Evolutionary conservation across 1,140 invertebrate genomes (phyloP).

Genomic region (Cephus cinctus): DNA sequence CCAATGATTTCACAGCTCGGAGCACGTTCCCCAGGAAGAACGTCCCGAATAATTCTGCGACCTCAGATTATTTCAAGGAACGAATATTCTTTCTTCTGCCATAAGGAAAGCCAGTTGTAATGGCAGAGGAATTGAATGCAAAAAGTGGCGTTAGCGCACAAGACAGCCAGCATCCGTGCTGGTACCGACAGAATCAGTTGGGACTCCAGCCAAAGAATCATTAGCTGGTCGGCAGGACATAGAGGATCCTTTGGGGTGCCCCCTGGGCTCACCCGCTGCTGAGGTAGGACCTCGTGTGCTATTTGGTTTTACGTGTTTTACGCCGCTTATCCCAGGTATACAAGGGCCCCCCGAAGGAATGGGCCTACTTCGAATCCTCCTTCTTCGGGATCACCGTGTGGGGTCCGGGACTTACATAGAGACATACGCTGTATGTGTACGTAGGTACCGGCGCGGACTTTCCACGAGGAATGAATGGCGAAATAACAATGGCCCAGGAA

Average conservation of each 20-base stretch:
- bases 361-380: slow-evolving; percentile 1
- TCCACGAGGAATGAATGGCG: slow-evolving; percentile 36
- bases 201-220: too few species aligned
- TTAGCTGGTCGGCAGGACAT: too few species aligned
- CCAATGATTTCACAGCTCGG: slow-evolving; percentile 27
- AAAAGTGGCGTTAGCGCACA: too few species aligned
- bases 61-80: background rate
- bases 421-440: background rate
- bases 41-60: background rate
- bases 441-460: slow-evolving; percentile 27
- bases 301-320: slow-evolving; percentile 39
- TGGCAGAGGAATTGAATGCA: background rate
- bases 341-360: background rate
- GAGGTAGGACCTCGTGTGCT: slow-evolving; percentile 22
- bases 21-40: background rate
- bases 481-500: slow-evolving; percentile 46
- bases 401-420: slow-evolving; percentile 26
- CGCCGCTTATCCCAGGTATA: slow-evolving; percentile 31
- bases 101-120: background rate
- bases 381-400: slow-evolving; percentile 41
- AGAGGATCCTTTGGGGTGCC: slow-evolving; percentile 11
- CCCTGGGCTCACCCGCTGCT: background rate
- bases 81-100: background rate
- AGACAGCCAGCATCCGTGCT: too few species aligned
- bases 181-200: too few species aligned